Evolutionary conservation across 2,113 vertebrate species (phyloP).

Genomic region (Setophaga coronata): DNA sequence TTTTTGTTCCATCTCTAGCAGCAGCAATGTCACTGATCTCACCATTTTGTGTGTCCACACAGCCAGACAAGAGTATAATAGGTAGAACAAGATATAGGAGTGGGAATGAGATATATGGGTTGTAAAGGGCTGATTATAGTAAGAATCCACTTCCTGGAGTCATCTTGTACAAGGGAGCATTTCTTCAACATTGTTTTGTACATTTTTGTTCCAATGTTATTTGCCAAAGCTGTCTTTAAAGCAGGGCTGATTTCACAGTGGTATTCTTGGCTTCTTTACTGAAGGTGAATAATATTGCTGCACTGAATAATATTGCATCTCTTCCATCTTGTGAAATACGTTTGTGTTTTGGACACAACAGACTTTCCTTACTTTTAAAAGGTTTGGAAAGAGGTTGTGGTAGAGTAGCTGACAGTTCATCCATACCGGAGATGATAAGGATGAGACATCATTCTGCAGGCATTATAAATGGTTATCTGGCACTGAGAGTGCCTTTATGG

Average conservation of each 20-base stretch:
- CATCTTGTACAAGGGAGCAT: background rate
- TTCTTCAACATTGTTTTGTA: background rate
- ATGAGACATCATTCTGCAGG: conserved; percentile 17
- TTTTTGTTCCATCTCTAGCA: background rate
- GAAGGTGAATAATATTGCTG: background rate
- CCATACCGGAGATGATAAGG: conserved; percentile 2
- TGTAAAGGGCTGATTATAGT: background rate
- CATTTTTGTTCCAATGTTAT: background rate
- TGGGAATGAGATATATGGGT: fast-evolving
- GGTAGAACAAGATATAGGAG: background rate
- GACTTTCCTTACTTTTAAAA: conserved; percentile 10
- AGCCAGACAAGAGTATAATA: background rate
- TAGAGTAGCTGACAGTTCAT: conserved; percentile 34
- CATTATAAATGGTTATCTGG: conserved; percentile 35
- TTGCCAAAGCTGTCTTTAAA: background rate
- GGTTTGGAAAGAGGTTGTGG: background rate
- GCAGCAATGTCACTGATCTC: background rate
- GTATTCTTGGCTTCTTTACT: background rate
- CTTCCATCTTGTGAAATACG: background rate
- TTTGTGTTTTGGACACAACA: background rate
- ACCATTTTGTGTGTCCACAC: background rate
- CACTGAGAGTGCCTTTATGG: conserved; percentile 6
- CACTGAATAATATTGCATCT: background rate
- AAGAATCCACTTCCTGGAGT: no score
- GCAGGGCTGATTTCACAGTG: background rate